These are phyloP conservation scores for Galemys pyrenaicus DNA, from an alignment of 2,113 vertebrate species.

Conservation along the genomic window DNA sequence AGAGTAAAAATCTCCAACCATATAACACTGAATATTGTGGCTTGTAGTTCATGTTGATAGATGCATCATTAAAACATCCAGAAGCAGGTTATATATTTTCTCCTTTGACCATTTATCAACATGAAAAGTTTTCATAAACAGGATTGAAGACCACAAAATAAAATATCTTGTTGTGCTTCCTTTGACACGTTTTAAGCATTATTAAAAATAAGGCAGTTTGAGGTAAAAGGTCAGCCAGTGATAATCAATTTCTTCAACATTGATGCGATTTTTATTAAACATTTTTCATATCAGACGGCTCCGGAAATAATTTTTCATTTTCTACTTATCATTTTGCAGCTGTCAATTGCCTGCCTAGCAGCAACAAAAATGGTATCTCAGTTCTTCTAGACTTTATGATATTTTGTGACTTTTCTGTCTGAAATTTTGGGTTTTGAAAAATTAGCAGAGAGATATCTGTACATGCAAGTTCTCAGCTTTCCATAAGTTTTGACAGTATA, in stretches of 20 bases:
- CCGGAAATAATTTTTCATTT: conserved; percentile 54
- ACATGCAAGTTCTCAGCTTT: background rate
- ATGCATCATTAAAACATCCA: background rate
- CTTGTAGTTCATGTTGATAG: background rate
- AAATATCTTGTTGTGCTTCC: conserved; percentile 54
- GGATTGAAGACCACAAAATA: conserved; percentile 47
- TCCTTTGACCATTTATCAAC: conserved; percentile 60
- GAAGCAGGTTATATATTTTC: background rate
- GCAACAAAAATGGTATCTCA: background rate
- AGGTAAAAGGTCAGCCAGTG: conserved; percentile 57
- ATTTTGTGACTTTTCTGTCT: conserved; percentile 2
- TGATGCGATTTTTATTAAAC: conserved; percentile 67
- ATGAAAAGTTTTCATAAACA: conserved; percentile 54
- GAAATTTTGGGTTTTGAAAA: background rate
- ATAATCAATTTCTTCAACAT: conserved; percentile 63
- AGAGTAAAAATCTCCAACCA: background rate
- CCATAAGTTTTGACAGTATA: background rate
- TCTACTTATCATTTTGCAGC: background rate
- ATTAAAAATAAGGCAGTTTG: conserved; percentile 60
- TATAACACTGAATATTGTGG: background rate
- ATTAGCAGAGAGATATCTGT: conserved; percentile 1
- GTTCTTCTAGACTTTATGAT: background rate
- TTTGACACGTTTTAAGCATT: conserved; percentile 60
- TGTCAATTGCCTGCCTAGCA: conserved; percentile 3
- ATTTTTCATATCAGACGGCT: conserved; percentile 34